Evolutionary conservation across 2,797 vertebrate species (phyloP), one percentile per base, ranked within the genome.

Genomic region (Pangasius krempfi): DNA sequence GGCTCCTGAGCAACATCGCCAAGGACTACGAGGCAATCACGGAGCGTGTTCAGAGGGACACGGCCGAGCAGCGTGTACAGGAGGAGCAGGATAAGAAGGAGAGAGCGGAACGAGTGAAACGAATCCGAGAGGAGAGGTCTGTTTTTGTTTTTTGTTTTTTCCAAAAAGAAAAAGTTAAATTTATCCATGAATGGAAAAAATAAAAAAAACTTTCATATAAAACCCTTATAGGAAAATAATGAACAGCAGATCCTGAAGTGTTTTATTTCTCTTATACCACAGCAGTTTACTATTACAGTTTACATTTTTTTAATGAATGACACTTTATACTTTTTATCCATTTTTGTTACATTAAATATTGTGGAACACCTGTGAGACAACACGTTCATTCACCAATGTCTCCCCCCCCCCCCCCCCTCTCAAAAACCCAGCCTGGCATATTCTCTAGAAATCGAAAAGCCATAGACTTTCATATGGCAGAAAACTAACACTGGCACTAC

Each of bases 31-130:
- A 99, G 94, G 93, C 94, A 89, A 97, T 99, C 92, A 92, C 96
- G 2, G 98, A 99, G 93, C 97, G 98, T 0, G 97, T 99, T 92
- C 97, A 97, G 93, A 98, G 95, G 92, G 98, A 99, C 93, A 98
- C 97, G 0, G 91, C 92, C 0, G 98, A 98, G 88, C 98, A 99
- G 92, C 97, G 92, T 0, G 97, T 96, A 0, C 95, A 94, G 64
- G 98, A 99, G 93, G 97, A 99, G 54, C 97, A 97, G 94, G 97
- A 98, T 92, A 98, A 96, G 93, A 95, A 93, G 91, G 98, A 99
- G 91, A 94, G 98, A 91, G 96, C 97, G 3, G 98, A 98, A 90
- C 93, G 98, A 79, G 98, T 99, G 4, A 94, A 94, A 47, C 95
- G 93, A 90, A 95, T 98, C 87, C 94, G 97, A 84, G 97, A 98